A percentile compares a stretch with the other conserved stretches of the same genome.
These are phyloP conservation scores for Lichenostomus cassidix DNA, from an alignment of 2,113 vertebrate genomes.

Conservation along the genomic window DNA sequence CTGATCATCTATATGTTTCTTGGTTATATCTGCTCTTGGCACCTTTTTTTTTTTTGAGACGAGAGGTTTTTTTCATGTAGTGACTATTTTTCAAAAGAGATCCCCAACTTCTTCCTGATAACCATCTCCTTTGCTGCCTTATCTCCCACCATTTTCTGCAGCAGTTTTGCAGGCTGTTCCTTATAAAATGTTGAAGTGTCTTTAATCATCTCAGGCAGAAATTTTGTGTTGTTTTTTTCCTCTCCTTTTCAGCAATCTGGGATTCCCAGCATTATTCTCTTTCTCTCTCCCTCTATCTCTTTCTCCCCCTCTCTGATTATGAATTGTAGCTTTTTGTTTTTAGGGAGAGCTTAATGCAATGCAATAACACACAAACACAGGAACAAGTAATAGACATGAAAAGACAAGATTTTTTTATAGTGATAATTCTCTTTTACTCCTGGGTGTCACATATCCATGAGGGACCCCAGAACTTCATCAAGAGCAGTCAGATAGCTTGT, in stretches of 20 bases:
- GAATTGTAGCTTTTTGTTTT: constrained; percentile 33
- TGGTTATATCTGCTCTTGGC: neutral
- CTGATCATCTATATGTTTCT: constrained; percentile 43
- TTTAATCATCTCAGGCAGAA: constrained; percentile 42
- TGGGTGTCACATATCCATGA: neutral
- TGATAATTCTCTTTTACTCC: constrained; percentile 41
- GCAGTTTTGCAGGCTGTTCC: constrained; percentile 23
- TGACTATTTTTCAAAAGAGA: neutral
- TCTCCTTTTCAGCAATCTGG: constrained; percentile 38
- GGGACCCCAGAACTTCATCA: neutral
- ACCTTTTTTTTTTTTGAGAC: neutral
- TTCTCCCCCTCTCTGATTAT: neutral
- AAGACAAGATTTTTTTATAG: constrained; percentile 29
- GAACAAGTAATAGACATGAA: constrained; percentile 13
- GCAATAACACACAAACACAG: constrained; percentile 35
- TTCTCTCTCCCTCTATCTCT: neutral
- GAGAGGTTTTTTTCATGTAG: neutral
- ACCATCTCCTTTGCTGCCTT: neutral
- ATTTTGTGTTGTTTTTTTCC: constrained; percentile 9
- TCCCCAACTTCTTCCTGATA: neutral
- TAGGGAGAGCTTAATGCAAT: constrained; percentile 41
- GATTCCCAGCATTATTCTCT: constrained; percentile 20
- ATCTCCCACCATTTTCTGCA: neutral
- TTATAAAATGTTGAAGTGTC: constrained; percentile 41
- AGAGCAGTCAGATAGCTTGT: neutral